Conservation (phyloP, 2,888 invertebrate species). For the Metalampra italica region DNA sequence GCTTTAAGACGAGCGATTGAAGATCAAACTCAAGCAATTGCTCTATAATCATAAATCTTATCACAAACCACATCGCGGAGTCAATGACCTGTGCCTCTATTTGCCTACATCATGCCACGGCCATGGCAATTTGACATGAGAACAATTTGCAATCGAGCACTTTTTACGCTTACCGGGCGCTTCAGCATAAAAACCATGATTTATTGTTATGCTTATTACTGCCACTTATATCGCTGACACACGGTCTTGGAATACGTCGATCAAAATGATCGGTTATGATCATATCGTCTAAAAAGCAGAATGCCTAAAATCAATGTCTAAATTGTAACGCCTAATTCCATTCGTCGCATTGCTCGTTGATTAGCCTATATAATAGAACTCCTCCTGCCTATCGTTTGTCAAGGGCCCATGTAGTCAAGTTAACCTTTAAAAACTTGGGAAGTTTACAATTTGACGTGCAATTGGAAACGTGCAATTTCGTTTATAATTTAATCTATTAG, state of each 20-base stretch:
- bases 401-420: no score
- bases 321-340: no score
- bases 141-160: conserved; percentile 46
- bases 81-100: conserved; percentile 14
- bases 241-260: conserved; percentile 18
- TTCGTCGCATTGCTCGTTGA: background rate
- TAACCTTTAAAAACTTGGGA: no score
- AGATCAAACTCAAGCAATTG: background rate
- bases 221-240: conserved; percentile 31
- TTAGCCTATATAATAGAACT: background rate
- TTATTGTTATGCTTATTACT: conserved; percentile 52
- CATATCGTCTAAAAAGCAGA: no score
- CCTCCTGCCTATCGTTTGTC: background rate
- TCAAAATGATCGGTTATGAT: background rate
- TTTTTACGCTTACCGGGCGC: conserved; percentile 31
- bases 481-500: no score
- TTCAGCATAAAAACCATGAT: conserved; percentile 42
- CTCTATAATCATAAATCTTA: conserved; percentile 10
- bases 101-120: conserved; percentile 10
- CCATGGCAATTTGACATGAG: conserved; percentile 36
- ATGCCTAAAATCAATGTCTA: no score
- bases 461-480: no score
- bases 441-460: no score
- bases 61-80: conserved; percentile 6
- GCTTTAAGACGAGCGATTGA: background rate